These are phyloP conservation scores for Drosophila subobscura DNA, from an alignment of 1,140 invertebrate species.

Conservation along the genomic window DNA sequence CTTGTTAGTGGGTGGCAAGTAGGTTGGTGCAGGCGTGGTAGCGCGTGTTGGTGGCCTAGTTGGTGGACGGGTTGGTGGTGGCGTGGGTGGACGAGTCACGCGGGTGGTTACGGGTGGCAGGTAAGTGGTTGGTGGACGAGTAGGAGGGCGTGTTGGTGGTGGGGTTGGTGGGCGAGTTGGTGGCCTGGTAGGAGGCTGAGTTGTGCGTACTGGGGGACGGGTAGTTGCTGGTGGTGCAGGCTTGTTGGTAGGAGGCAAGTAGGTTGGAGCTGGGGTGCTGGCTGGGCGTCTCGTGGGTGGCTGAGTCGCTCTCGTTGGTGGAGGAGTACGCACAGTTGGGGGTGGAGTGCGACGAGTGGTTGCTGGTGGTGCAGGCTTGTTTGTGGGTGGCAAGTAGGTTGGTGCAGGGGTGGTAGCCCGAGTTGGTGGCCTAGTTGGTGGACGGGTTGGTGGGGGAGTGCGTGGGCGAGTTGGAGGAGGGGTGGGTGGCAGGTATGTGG, in stretches of 20 bases:
- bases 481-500: constrained; percentile 34
- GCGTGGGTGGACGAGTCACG: constrained; percentile 37
- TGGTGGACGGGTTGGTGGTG: constrained; percentile 29
- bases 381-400: constrained; percentile 21
- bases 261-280: constrained; percentile 33
- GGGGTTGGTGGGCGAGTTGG: constrained; percentile 25
- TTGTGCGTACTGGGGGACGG: constrained; percentile 34
- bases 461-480: constrained; percentile 34
- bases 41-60: constrained; percentile 30
- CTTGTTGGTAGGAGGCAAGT: constrained; percentile 43
- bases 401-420: constrained; percentile 6
- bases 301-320: too few relatives aligned
- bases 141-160: constrained; percentile 49
- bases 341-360: constrained; percentile 32
- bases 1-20: constrained; percentile 21
- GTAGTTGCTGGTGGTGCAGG: constrained; percentile 22
- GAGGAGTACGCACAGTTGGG: not conserved
- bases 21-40: constrained; percentile 8
- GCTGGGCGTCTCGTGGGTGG: not conserved
- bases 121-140: constrained; percentile 25
- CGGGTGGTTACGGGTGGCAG: constrained; percentile 7
- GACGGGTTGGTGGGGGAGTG: constrained; percentile 32
- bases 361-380: constrained; percentile 26
- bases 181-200: constrained; percentile 33
- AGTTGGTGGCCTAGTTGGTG: constrained; percentile 31